Conservation (phyloP, 1,140 invertebrate species). For the Drosophila ananassae region DNA sequence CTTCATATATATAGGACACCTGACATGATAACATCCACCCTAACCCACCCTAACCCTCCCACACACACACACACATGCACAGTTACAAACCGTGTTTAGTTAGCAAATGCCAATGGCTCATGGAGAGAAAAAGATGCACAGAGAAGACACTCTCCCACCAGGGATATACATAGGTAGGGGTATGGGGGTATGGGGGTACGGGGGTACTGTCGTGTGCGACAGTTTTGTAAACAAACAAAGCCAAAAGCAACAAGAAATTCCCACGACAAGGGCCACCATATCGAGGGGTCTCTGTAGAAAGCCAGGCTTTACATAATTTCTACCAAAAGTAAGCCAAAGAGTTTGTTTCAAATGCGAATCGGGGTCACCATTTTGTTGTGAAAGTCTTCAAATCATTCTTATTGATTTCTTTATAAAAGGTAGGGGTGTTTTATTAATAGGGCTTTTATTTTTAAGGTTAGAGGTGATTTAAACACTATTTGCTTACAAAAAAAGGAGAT, state of each 20-base stretch:
- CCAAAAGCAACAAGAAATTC: conserved; percentile 39
- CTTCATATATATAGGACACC: conserved; percentile 26
- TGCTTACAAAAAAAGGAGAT: too few species aligned
- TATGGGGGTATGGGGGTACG: not conserved
- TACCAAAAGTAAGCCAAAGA: conserved; percentile 7
- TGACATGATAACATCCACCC: conserved; percentile 46
- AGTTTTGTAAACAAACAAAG: conserved; percentile 71
- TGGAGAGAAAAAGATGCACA: conserved; percentile 23
- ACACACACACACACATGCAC: conserved; percentile 10
- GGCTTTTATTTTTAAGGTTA: too few species aligned
- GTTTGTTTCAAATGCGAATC: conserved; percentile 9
- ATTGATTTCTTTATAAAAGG: not conserved
- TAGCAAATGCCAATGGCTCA: conserved; percentile 71
- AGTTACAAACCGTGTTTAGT: conserved; percentile 58
- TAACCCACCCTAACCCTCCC: too few species aligned
- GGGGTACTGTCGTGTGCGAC: conserved; percentile 19
- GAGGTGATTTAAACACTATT: too few species aligned
- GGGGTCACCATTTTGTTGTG: not conserved
- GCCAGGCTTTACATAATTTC: conserved; percentile 38
- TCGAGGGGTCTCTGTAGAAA: conserved; percentile 28
- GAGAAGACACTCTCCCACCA: not conserved
- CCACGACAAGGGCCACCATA: conserved; percentile 28
- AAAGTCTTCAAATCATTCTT: not conserved
- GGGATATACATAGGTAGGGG: not conserved
- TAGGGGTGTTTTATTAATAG: too few species aligned